A percentile compares a stretch with the other conserved stretches of the same genome.
Evolutionary conservation across 2,113 vertebrate genomes (phyloP).

Genomic region (Psammodynastes pulverulentus): DNA sequence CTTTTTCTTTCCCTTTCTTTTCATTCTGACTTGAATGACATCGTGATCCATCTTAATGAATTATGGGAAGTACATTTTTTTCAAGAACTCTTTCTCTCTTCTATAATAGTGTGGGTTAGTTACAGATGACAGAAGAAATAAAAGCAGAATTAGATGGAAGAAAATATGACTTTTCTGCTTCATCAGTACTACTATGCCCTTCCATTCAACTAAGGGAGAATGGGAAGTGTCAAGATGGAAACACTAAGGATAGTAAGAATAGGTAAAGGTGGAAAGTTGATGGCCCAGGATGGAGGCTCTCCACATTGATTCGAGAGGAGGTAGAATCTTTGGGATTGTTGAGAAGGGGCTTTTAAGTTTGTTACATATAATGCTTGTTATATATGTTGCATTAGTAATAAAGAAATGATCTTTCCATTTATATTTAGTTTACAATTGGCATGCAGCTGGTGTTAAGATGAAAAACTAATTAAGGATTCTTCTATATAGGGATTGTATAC

Average conservation of each 20-base stretch:
- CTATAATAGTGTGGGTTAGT: neutral
- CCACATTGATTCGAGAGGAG: neutral
- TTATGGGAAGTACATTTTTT: neutral
- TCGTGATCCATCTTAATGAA: neutral
- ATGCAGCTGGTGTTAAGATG: neutral
- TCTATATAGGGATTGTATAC: neutral
- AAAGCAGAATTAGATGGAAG: neutral
- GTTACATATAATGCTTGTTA: neutral
- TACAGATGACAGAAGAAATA: neutral
- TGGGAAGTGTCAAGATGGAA: neutral
- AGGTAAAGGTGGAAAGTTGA: neutral
- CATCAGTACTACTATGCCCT: neutral
- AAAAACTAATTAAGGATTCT: neutral
- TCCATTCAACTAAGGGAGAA: neutral
- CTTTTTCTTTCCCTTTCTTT: neutral
- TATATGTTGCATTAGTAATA: neutral
- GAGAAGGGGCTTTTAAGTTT: neutral
- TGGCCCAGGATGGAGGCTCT: neutral
- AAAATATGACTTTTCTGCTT: neutral
- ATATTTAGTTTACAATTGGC: neutral
- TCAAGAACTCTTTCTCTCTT: neutral
- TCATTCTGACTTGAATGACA: neutral
- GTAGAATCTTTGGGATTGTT: neutral
- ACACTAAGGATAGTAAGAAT: neutral
- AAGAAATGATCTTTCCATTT: neutral